phyloP scores from a whole-genome alignment of 2,113 vertebrate genomes.

The Carassius gibelio region DNA sequence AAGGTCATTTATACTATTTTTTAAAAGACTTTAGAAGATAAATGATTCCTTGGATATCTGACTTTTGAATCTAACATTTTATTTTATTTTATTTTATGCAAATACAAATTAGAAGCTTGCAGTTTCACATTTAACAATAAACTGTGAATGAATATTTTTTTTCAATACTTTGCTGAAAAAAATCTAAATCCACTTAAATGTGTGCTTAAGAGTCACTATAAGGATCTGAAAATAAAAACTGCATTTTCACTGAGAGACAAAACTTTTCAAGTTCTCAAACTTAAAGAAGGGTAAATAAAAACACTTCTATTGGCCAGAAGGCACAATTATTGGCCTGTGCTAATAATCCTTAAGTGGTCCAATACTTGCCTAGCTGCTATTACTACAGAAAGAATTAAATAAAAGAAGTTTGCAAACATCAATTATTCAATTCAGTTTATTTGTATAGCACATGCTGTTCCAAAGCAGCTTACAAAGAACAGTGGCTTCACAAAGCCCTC shows the following conservation, averaged over 20 bases:
- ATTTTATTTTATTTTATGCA: background rate
- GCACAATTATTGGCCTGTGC: background rate
- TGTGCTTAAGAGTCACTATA: no score
- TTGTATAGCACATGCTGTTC: background rate
- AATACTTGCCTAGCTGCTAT: background rate
- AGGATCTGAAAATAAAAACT: background rate
- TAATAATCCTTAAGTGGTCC: background rate
- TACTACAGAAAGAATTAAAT: background rate
- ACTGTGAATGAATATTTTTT: background rate
- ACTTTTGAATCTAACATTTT: background rate
- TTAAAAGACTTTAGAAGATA: background rate
- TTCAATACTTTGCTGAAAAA: background rate
- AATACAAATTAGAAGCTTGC: background rate
- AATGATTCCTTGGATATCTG: background rate
- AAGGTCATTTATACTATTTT: no score
- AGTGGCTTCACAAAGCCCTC: background rate
- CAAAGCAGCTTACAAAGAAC: background rate
- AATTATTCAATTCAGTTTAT: background rate
- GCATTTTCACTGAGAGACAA: background rate
- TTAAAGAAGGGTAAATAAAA: background rate
- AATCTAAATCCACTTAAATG: no score
- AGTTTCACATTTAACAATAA: background rate
- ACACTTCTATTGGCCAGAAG: background rate
- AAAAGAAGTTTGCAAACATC: slow-evolving; percentile 10
- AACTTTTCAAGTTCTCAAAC: background rate